Evolutionary conservation across 2,797 vertebrate species (phyloP).

Genomic region (Poeciliopsis turneri): DNA sequence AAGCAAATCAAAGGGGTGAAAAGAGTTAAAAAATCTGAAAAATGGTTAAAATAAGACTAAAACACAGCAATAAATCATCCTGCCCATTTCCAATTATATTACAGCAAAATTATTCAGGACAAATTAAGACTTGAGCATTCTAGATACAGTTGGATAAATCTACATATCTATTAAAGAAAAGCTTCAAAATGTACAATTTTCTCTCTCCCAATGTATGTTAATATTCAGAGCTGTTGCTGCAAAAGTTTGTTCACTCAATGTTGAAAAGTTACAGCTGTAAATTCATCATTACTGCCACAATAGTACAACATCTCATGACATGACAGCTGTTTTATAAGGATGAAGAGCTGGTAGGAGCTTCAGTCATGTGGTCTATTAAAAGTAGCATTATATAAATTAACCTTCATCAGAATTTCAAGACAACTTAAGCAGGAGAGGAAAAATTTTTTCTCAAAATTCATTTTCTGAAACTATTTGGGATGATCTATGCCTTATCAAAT

Average conservation of each 20-base stretch:
- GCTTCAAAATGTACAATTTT: background rate
- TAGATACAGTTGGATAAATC: background rate
- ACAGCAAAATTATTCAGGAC: background rate
- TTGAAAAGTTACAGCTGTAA: constrained; percentile 1
- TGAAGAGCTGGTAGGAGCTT: background rate
- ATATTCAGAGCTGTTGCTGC: background rate
- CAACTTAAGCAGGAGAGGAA: background rate
- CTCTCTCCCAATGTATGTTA: background rate
- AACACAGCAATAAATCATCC: background rate
- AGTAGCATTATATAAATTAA: background rate
- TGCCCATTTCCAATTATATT: background rate
- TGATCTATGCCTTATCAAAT: background rate
- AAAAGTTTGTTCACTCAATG: background rate
- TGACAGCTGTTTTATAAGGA: background rate
- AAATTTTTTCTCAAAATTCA: background rate
- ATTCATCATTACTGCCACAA: background rate
- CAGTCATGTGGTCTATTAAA: background rate
- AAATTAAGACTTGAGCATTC: background rate
- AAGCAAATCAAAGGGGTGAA: background rate
- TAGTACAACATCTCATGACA: background rate
- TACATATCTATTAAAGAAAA: background rate
- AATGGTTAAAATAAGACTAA: background rate
- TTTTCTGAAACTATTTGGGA: background rate
- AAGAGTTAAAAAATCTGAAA: background rate
- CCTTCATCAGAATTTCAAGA: background rate